Percentiles rank a stretch among this genome's conserved stretches.
Conservation (phyloP, 2,888 invertebrate genomes). For the Ditula angustiorana region DNA sequence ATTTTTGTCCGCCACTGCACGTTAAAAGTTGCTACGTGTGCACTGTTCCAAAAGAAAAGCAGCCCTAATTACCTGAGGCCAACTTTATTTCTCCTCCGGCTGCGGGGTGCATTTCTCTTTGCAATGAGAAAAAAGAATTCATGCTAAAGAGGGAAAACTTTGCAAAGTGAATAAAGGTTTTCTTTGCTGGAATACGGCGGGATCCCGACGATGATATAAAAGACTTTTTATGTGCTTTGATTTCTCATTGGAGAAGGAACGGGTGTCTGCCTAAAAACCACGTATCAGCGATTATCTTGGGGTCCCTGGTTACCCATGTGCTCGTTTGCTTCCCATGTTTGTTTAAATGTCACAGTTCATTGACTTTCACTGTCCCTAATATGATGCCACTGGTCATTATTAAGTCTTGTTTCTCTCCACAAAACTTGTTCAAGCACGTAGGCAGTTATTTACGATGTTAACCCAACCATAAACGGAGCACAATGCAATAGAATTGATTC, state of each 20-base stretch:
- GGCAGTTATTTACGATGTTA: constrained; percentile 5
- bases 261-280: no score
- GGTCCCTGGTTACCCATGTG: no score
- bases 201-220: constrained; percentile 8
- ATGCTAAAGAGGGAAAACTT: constrained; percentile 31
- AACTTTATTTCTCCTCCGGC: constrained; percentile 61
- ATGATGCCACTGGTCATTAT: not conserved
- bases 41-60: constrained; percentile 60
- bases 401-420: not conserved
- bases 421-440: constrained; percentile 13
- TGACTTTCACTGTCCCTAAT: no score
- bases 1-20: constrained; percentile 53
- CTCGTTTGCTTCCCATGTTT: no score
- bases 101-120: constrained; percentile 44
- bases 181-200: constrained; percentile 17
- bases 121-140: constrained; percentile 23
- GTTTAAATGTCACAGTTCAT: no score
- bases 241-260: constrained; percentile 11
- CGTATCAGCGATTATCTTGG: no score
- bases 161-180: constrained; percentile 33
- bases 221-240: constrained; percentile 23
- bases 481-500: constrained; percentile 35
- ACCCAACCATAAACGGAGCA: constrained; percentile 19
- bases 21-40: constrained; percentile 61
- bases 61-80: constrained; percentile 70